These are phyloP conservation scores for Tuta absoluta DNA, from an alignment of 2,888 invertebrate genomes.

Conservation along the genomic window DNA sequence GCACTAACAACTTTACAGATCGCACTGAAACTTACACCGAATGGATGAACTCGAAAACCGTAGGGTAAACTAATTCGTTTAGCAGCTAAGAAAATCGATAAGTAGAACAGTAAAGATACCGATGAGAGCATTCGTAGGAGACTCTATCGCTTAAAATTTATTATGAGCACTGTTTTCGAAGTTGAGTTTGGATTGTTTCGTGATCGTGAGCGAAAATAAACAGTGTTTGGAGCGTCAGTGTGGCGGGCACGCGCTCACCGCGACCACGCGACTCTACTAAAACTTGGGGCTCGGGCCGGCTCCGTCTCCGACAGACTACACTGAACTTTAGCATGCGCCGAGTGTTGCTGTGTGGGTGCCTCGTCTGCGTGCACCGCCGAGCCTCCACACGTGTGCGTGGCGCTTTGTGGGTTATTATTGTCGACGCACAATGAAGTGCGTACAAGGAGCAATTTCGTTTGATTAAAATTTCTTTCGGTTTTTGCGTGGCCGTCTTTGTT, in stretches of 20 bases:
- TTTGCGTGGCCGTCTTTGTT: conserved; percentile 58
- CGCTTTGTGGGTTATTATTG: conserved; percentile 71
- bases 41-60: conserved; percentile 48
- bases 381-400: conserved; percentile 50
- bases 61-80: conserved; percentile 48
- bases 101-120: conserved; percentile 42
- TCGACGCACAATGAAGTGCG: conserved; percentile 66
- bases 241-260: conserved; percentile 60
- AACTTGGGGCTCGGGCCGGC: conserved; percentile 49
- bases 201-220: conserved; percentile 64
- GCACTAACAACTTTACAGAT: conserved; percentile 74
- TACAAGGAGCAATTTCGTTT: conserved; percentile 62
- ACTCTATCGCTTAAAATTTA: conserved; percentile 43
- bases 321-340: conserved; percentile 59
- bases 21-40: conserved; percentile 56
- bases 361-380: conserved; percentile 41
- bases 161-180: conserved; percentile 53
- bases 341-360: conserved; percentile 44
- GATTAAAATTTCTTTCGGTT: conserved; percentile 63
- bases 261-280: conserved; percentile 67
- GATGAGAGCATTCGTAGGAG: conserved; percentile 45
- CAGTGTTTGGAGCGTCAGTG: conserved; percentile 51
- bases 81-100: conserved; percentile 50
- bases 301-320: conserved; percentile 49
- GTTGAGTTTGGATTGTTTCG: conserved; percentile 54